Evolutionary conservation across 2,888 invertebrate genomes (phyloP).

Genomic region (Spatulosminthurus flaviceps): DNA sequence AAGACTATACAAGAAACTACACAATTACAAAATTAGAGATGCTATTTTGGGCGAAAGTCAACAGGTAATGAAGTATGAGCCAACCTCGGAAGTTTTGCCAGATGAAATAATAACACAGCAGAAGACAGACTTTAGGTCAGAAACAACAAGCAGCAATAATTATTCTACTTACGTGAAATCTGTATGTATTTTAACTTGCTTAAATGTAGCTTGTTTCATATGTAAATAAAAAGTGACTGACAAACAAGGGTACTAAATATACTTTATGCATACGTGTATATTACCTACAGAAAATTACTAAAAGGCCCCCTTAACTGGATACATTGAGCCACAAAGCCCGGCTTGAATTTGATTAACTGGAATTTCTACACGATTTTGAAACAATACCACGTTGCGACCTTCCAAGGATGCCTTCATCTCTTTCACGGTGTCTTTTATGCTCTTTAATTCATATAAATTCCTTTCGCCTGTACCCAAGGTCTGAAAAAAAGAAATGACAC

Average conservation of each 20-base stretch:
- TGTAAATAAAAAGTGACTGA: slow-evolving; percentile 6
- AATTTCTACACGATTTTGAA: slow-evolving; percentile 89
- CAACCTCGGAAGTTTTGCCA: too few relatives aligned
- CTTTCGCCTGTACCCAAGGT: slow-evolving; percentile 80
- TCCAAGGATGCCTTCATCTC: slow-evolving; percentile 84
- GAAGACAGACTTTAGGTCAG: too few relatives aligned
- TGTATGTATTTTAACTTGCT: not conserved
- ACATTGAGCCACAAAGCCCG: slow-evolving; percentile 68
- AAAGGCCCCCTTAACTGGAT: slow-evolving; percentile 40
- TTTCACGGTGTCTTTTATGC: slow-evolving; percentile 89
- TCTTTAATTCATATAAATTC: slow-evolving; percentile 89
- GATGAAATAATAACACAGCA: too few relatives aligned
- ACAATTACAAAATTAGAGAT: too few relatives aligned
- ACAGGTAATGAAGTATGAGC: too few relatives aligned
- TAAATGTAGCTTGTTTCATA: too few relatives aligned
- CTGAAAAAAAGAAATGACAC: slow-evolving; percentile 64
- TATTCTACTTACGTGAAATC: too few relatives aligned
- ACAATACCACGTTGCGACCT: slow-evolving; percentile 78
- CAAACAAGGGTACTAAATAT: not conserved
- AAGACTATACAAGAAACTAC: too few relatives aligned
- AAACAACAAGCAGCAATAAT: too few relatives aligned
- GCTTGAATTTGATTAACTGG: slow-evolving; percentile 90
- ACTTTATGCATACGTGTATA: not conserved
- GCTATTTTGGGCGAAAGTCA: too few relatives aligned
- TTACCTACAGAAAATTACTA: slow-evolving; percentile 46